phyloP scores from a whole-genome alignment of 2,797 vertebrate species.

The Adrianichthys oophorus region DNA sequence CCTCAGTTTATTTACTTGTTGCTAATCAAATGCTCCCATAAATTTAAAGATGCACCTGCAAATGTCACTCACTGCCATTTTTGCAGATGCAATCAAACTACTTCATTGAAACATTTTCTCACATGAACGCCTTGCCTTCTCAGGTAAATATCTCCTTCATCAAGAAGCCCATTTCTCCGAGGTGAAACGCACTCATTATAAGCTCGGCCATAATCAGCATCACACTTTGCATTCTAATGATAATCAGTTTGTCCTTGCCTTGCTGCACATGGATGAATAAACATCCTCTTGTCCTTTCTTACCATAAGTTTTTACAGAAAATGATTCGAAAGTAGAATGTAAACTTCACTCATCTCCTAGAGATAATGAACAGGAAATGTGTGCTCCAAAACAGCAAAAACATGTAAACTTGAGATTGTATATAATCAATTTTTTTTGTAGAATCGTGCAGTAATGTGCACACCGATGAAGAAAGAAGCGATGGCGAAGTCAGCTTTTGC shows the following conservation, averaged over 20 bases:
- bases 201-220: slow-evolving; percentile 63
- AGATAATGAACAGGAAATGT: slow-evolving; percentile 10
- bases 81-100: slow-evolving; percentile 44
- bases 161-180: slow-evolving; percentile 50
- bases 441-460: slow-evolving; percentile 26
- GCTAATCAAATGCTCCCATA: slow-evolving; percentile 18
- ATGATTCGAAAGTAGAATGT: slow-evolving; percentile 16
- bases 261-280: slow-evolving; percentile 61
- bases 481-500: slow-evolving; percentile 45
- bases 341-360: slow-evolving; percentile 23
- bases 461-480: slow-evolving; percentile 30
- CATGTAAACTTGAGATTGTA: slow-evolving; percentile 13
- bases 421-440: slow-evolving; percentile 31
- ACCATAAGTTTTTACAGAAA: slow-evolving; percentile 22
- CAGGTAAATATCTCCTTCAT: slow-evolving; percentile 60
- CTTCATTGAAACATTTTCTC: slow-evolving; percentile 46
- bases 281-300: slow-evolving; percentile 27
- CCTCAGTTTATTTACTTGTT: slow-evolving; percentile 12
- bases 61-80: slow-evolving; percentile 57
- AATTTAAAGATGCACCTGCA: slow-evolving; percentile 35
- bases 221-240: slow-evolving; percentile 57
- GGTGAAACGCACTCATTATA: slow-evolving; percentile 60
- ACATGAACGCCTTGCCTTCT: slow-evolving; percentile 47
- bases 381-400: too few relatives aligned
- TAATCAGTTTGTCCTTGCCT: slow-evolving; percentile 57